phyloP scores from a whole-genome alignment of 2,797 vertebrate species.

The Thalassophryne amazonica region DNA sequence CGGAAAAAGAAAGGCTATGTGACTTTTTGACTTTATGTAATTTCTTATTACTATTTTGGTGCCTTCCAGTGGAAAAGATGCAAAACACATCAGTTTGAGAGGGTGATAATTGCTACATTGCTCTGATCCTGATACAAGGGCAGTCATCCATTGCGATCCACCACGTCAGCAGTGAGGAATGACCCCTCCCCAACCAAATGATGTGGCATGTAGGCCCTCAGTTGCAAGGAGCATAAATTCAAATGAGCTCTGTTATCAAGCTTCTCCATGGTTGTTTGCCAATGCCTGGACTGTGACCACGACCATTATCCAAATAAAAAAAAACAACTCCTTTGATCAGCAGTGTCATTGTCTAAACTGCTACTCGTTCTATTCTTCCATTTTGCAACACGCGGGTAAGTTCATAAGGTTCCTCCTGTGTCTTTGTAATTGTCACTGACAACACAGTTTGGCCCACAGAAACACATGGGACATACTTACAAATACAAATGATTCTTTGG shows the following conservation, averaged over 20 bases:
- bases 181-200: conserved; percentile 54
- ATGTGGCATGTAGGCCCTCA: conserved; percentile 41
- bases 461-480: conserved; percentile 39
- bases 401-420: conserved; percentile 34
- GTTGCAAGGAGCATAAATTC: conserved; percentile 36
- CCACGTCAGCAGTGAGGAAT: conserved; percentile 51
- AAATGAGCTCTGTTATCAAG: conserved; percentile 58
- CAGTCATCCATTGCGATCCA: conserved; percentile 42
- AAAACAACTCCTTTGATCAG: conserved; percentile 52
- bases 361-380: conserved; percentile 29
- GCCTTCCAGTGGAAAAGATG: conserved; percentile 19
- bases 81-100: conserved; percentile 10
- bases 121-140: conserved; percentile 60
- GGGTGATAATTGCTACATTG: conserved; percentile 49
- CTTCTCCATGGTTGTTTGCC: conserved; percentile 43
- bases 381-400: conserved; percentile 68
- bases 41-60: conserved; percentile 10
- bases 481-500: conserved; percentile 42
- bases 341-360: conserved; percentile 15
- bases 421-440: conserved; percentile 53
- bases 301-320: conserved; percentile 49
- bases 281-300: conserved; percentile 42
- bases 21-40: conserved; percentile 29
- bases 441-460: conserved; percentile 40
- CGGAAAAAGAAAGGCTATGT: conserved; percentile 25